Conservation (phyloP, 2,888 invertebrate genomes). For the Serripes groenlandicus region DNA sequence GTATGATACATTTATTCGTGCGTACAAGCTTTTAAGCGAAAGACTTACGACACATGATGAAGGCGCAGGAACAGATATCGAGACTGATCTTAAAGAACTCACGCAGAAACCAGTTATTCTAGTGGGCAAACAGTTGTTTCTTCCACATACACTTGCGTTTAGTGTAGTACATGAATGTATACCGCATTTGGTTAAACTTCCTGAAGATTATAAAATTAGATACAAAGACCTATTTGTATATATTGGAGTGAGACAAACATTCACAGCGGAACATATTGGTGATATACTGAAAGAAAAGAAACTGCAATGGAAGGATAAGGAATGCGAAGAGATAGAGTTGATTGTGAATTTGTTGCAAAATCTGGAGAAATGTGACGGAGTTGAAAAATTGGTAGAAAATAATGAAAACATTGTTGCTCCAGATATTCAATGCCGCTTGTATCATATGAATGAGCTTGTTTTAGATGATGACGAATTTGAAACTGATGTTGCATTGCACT, state of each 20-base stretch:
- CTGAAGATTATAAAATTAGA: not conserved
- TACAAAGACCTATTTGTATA: constrained; percentile 23
- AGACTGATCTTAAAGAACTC: not conserved
- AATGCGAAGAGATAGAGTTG: too few species aligned
- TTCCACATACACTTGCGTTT: constrained; percentile 19
- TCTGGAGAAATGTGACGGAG: too few species aligned
- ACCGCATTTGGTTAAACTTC: constrained; percentile 20
- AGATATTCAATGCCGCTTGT: constrained; percentile 69
- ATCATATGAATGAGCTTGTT: constrained; percentile 69
- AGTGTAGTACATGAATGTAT: constrained; percentile 18
- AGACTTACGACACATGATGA: too few species aligned
- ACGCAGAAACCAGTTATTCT: constrained; percentile 3
- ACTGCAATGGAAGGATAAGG: not conserved
- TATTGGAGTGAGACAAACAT: constrained; percentile 21
- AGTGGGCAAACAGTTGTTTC: not conserved
- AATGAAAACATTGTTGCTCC: constrained; percentile 65
- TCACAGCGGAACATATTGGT: not conserved
- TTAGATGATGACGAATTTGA: constrained; percentile 74
- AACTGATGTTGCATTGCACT: constrained; percentile 61
- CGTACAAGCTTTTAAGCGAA: too few species aligned
- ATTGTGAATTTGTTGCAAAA: too few species aligned
- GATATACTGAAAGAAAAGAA: constrained; percentile 11
- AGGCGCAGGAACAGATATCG: not conserved
- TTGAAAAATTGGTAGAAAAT: too few species aligned
- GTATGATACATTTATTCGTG: too few species aligned